phyloP scores from a whole-genome alignment of 2,113 vertebrate genomes.

The Antigone vipio region DNA sequence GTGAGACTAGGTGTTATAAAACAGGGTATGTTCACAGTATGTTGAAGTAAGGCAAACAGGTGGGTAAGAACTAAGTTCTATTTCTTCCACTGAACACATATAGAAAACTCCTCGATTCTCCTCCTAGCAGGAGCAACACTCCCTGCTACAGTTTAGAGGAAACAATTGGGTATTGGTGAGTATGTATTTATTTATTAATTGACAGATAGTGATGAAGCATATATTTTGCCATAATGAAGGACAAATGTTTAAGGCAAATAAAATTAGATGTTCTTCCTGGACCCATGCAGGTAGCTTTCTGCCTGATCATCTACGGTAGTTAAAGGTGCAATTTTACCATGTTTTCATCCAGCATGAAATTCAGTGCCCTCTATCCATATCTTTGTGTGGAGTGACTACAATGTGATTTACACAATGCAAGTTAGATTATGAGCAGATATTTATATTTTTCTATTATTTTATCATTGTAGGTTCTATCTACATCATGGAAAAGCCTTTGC shows the following conservation, averaged over 20 bases:
- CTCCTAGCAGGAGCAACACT: background rate
- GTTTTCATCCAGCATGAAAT: background rate
- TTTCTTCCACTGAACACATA: background rate
- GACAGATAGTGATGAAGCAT: background rate
- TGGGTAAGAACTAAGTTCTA: background rate
- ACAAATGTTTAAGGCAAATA: background rate
- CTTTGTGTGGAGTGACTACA: background rate
- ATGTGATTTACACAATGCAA: background rate
- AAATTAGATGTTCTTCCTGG: background rate
- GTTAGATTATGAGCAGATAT: background rate
- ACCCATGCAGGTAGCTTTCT: background rate
- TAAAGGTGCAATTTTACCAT: background rate
- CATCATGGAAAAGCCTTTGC: constrained; percentile 57
- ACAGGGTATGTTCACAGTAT: background rate
- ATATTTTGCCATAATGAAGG: background rate
- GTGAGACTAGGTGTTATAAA: background rate
- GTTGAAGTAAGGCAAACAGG: background rate
- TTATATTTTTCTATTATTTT: constrained; percentile 4
- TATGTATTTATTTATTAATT: background rate
- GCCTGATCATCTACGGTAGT: background rate
- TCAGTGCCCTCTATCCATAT: background rate
- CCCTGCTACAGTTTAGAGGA: background rate
- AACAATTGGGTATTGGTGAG: background rate
- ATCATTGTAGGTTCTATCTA: constrained; percentile 52
- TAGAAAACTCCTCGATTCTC: background rate